phyloP scores from a whole-genome alignment of 2,888 invertebrate species.

The Altica lythri region DNA sequence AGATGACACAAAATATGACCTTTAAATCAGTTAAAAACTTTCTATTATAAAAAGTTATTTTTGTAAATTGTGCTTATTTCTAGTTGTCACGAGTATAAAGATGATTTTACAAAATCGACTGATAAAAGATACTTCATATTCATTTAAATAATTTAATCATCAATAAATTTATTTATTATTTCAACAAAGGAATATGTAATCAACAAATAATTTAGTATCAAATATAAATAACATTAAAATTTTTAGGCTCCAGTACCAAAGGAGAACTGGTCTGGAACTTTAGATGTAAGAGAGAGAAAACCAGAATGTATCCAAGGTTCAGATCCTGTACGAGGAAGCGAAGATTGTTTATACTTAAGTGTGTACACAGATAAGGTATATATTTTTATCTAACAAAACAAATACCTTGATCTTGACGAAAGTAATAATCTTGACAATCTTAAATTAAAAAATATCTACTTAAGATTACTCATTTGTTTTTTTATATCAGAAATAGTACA shows the following conservation, averaged over 20 bases:
- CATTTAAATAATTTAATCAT: background rate
- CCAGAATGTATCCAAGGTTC: constrained; percentile 20
- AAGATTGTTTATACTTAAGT: constrained; percentile 45
- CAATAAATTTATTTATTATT: background rate
- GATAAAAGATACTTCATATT: background rate
- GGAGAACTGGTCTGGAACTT: constrained; percentile 40
- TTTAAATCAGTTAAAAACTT: no score
- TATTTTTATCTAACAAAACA: constrained; percentile 1
- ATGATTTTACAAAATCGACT: background rate
- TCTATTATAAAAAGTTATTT: no score
- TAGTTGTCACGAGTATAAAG: background rate
- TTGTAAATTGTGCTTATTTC: no score
- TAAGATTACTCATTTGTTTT: background rate
- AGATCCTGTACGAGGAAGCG: constrained; percentile 26
- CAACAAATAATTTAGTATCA: background rate
- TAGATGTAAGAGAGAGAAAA: constrained; percentile 34
- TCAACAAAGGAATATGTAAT: background rate
- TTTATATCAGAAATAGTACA: background rate
- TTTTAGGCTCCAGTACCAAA: constrained; percentile 39
- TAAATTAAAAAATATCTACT: background rate
- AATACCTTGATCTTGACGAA: no score
- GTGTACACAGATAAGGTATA: constrained; percentile 42
- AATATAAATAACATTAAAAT: background rate
- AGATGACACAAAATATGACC: no score
- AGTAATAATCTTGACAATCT: background rate